Conservation (phyloP, 2,113 vertebrate genomes). For the Catharus fuscescens region DNA sequence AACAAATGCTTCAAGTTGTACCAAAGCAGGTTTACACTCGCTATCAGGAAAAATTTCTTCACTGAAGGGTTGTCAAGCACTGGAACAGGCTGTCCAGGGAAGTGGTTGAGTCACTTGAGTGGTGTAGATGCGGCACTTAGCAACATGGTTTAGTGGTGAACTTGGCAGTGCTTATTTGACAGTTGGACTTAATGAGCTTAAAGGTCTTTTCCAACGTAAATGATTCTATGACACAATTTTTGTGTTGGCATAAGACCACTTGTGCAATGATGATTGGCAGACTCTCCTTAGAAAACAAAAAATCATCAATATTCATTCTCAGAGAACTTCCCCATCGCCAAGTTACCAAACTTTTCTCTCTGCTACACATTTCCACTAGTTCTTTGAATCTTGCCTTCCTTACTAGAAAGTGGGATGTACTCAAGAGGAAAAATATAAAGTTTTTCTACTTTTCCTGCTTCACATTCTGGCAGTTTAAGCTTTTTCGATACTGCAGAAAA, state of each 20-base stretch:
- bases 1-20: neutral
- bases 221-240: neutral
- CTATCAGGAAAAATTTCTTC: neutral
- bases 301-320: neutral
- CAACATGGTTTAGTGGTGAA: neutral
- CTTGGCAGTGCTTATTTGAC: neutral
- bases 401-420: neutral
- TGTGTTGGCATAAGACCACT: neutral
- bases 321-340: neutral
- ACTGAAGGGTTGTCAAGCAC: neutral
- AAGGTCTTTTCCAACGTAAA: neutral
- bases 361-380: neutral
- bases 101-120: neutral
- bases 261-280: neutral
- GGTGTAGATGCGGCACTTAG: neutral
- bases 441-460: neutral
- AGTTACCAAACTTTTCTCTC: neutral
- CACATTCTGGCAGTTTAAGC: neutral
- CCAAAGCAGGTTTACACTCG: neutral
- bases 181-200: neutral
- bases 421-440: neutral
- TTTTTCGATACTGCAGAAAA: neutral
- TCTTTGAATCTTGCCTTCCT: neutral
- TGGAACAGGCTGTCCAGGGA: neutral
- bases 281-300: neutral